phyloP scores from a whole-genome alignment of 2,797 vertebrate species.

The Sebastes dallii region DNA sequence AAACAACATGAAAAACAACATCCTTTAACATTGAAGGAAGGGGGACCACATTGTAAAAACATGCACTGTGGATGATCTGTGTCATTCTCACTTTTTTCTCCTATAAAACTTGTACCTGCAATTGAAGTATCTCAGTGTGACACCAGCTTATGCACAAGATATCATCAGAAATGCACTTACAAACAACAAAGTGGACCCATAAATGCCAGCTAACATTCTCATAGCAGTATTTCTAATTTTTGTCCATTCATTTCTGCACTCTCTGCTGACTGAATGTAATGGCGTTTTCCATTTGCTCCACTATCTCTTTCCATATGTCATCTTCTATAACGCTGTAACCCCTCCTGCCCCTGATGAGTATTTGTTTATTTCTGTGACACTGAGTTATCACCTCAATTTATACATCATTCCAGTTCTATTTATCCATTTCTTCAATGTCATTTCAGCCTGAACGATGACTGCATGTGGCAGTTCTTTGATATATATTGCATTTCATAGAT shows the following conservation, averaged over 20 bases:
- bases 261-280: not conserved
- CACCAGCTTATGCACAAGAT: not conserved
- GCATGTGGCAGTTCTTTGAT: not conserved
- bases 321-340: not conserved
- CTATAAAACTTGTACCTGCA: not conserved
- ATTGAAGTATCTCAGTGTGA: not conserved
- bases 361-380: not conserved
- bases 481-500: not conserved
- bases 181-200: not conserved
- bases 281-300: not conserved
- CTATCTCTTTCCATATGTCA: not conserved
- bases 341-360: not conserved
- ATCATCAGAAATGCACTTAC: constrained; percentile 1
- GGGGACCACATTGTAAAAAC: not conserved
- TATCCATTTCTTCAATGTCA: constrained; percentile 7
- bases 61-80: not conserved
- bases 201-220: not conserved
- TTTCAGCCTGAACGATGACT: not conserved
- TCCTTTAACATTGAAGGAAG: not conserved
- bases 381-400: not conserved
- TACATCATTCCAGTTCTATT: constrained; percentile 1
- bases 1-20: constrained; percentile 15
- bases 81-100: not conserved
- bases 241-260: not conserved
- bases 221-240: not conserved